A percentile compares a stretch with the other conserved stretches of the same genome.
Conservation (phyloP, 1,140 invertebrate genomes). For the Drosophila asahinai region DNA sequence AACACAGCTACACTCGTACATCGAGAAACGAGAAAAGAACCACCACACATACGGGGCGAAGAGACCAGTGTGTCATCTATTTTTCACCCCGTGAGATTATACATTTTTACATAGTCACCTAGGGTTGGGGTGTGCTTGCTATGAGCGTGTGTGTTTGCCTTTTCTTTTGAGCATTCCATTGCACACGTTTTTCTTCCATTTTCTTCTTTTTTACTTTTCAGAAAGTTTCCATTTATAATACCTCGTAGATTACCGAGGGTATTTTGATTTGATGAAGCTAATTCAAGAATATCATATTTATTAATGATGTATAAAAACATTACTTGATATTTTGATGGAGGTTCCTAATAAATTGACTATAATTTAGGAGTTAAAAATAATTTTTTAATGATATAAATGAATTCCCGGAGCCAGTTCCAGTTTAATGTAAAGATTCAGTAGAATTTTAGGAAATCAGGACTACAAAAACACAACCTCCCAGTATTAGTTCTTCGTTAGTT, state of each 20-base stretch:
- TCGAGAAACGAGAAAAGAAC: slow-evolving; percentile 7
- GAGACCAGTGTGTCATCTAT: slow-evolving; percentile 51
- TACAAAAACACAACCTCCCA: too few species aligned
- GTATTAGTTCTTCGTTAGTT: too few species aligned
- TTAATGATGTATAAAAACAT: too few species aligned
- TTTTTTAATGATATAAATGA: too few species aligned
- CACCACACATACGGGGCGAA: slow-evolving; percentile 3
- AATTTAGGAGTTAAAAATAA: too few species aligned
- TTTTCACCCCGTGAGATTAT: slow-evolving; percentile 59
- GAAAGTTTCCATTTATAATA: slow-evolving; percentile 43
- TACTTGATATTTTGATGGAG: too few species aligned
- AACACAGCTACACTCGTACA: slow-evolving; percentile 1
- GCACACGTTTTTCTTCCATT: slow-evolving; percentile 61
- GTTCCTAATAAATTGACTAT: too few species aligned
- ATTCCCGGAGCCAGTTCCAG: not conserved
- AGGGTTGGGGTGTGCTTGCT: slow-evolving; percentile 14
- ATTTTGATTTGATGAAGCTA: not conserved
- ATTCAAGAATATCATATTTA: not conserved
- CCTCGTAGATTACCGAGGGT: slow-evolving; percentile 10
- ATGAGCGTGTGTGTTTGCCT: slow-evolving; percentile 51
- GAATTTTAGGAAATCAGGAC: too few species aligned
- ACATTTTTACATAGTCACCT: slow-evolving; percentile 34
- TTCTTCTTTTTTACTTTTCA: slow-evolving; percentile 40
- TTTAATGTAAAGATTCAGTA: too few species aligned
- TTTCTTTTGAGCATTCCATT: slow-evolving; percentile 68